Percentiles rank a stretch among this genome's conserved stretches.
These are phyloP conservation scores for Mirza zaza DNA, from an alignment of 2,113 vertebrate species.

Conservation along the genomic window DNA sequence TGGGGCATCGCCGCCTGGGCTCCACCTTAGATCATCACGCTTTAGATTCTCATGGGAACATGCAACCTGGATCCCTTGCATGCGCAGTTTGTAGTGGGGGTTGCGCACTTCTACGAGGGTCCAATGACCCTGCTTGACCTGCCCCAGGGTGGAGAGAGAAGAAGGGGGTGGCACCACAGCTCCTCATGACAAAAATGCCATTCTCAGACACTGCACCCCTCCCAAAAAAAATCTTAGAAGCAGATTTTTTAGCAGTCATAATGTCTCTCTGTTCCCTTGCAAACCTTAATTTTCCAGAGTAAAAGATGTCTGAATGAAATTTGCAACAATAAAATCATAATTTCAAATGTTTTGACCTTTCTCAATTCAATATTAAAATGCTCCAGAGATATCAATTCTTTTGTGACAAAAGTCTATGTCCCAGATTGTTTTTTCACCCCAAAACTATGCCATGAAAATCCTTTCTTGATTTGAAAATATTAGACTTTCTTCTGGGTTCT, in stretches of 20 bases:
- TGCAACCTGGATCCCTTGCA: too few species aligned
- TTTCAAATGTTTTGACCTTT: conserved; percentile 22
- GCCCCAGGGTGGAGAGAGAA: rapidly evolving
- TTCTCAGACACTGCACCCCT: background rate
- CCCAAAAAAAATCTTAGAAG: background rate
- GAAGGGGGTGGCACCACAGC: too few species aligned
- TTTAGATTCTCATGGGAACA: too few species aligned
- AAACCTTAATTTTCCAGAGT: background rate
- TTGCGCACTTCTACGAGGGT: too few species aligned
- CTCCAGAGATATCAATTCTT: background rate
- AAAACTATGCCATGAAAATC: background rate
- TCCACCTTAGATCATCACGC: too few species aligned
- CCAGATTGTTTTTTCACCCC: background rate
- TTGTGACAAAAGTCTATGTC: background rate
- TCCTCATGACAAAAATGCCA: background rate
- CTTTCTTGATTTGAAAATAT: conserved; percentile 16
- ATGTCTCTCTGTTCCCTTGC: background rate
- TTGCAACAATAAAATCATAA: background rate
- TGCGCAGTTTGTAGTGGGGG: too few species aligned
- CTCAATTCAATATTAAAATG: background rate
- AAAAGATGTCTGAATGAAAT: conserved; percentile 33
- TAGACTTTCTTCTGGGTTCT: background rate
- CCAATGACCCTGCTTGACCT: too few species aligned
- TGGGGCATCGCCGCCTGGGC: too few species aligned
- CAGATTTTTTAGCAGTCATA: background rate